Conservation (phyloP, 1,140 invertebrate genomes). For the Procambarus clarkii region DNA sequence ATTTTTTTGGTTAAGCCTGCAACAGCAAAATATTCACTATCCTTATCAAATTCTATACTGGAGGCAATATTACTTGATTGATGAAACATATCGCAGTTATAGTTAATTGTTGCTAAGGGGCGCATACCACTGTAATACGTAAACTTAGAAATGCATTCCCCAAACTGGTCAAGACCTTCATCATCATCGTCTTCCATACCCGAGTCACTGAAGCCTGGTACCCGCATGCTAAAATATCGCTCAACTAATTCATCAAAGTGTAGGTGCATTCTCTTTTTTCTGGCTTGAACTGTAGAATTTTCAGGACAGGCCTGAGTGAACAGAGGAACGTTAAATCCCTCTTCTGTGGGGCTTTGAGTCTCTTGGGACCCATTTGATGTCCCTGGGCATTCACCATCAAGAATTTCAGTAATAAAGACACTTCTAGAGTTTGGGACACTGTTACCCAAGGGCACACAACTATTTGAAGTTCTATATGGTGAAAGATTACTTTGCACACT, state of each 20-base stretch:
- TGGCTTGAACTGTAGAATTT: slow-evolving; percentile 79
- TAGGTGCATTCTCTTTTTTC: slow-evolving; percentile 86
- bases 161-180: slow-evolving; percentile 82
- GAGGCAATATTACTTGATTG: slow-evolving; percentile 93
- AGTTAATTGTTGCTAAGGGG: slow-evolving; percentile 91
- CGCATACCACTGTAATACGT: slow-evolving; percentile 88
- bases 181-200: slow-evolving; percentile 73
- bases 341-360: slow-evolving; percentile 34
- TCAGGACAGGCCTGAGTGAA: slow-evolving; percentile 46
- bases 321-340: slow-evolving; percentile 64
- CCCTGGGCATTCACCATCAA: slow-evolving; percentile 52
- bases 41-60: slow-evolving; percentile 97
- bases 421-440: slow-evolving; percentile 63
- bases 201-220: slow-evolving; percentile 80
- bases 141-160: slow-evolving; percentile 92
- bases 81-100: slow-evolving; percentile 91
- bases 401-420: slow-evolving; percentile 46
- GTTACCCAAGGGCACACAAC: slow-evolving; percentile 41
- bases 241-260: slow-evolving; percentile 94
- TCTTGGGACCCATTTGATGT: slow-evolving; percentile 40
- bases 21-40: slow-evolving; percentile 97
- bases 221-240: slow-evolving; percentile 88
- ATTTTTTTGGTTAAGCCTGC: slow-evolving; percentile 97
- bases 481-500: slow-evolving; percentile 87
- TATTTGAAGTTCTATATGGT: slow-evolving; percentile 76